Conservation (phyloP, 2,888 invertebrate species). For the Baccha elongata region DNA sequence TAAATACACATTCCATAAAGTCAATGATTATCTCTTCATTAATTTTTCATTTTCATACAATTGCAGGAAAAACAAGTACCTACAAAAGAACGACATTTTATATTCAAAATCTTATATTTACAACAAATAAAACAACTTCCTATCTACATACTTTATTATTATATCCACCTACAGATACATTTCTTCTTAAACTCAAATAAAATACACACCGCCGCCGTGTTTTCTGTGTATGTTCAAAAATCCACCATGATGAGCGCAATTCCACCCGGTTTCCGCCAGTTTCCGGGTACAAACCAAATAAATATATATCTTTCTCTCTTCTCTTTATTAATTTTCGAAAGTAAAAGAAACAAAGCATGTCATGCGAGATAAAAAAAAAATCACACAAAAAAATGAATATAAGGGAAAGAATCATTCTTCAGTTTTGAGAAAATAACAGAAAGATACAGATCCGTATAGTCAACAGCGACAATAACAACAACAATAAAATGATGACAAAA, state of each 20-base stretch:
- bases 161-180: not conserved
- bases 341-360: slow-evolving; percentile 55
- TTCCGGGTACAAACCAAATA: slow-evolving; percentile 50
- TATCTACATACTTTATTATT: not conserved
- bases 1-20: slow-evolving; percentile 5
- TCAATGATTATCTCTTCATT: slow-evolving; percentile 45
- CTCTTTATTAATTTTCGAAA: slow-evolving; percentile 55
- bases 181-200: not conserved
- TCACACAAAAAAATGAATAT: slow-evolving; percentile 24
- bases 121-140: slow-evolving; percentile 31
- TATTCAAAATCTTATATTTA: slow-evolving; percentile 15
- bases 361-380: slow-evolving; percentile 32
- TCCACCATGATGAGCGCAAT: slow-evolving; percentile 50
- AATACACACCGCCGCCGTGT: slow-evolving; percentile 1
- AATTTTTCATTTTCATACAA: slow-evolving; percentile 33
- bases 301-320: slow-evolving; percentile 53
- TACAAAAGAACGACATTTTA: slow-evolving; percentile 37
- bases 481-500: slow-evolving; percentile 36
- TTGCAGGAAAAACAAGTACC: slow-evolving; percentile 21
- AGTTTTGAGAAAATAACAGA: slow-evolving; percentile 1
- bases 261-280: slow-evolving; percentile 29
- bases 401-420: slow-evolving; percentile 13
- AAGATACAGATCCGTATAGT: not conserved
- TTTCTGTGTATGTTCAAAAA: slow-evolving; percentile 28
- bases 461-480: slow-evolving; percentile 6